A percentile compares a stretch with the other conserved stretches of the same genome.
Conservation (phyloP, 2,113 vertebrate genomes). For the Chionomys nivalis region DNA sequence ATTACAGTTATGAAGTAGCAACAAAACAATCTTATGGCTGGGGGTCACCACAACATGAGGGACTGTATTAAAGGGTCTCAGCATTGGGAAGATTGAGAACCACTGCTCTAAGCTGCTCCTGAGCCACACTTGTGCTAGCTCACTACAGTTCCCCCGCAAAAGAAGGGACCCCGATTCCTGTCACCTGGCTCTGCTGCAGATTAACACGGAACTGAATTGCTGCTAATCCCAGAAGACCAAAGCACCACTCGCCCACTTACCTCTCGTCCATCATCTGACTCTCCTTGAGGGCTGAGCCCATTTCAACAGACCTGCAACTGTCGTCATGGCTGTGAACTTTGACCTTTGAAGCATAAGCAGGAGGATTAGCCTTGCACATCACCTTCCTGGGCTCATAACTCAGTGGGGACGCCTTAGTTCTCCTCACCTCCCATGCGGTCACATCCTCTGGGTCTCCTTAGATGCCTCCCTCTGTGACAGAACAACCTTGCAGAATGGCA, state of each 20-base stretch:
- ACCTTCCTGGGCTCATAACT: background rate
- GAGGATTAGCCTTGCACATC: background rate
- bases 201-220: background rate
- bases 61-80: background rate
- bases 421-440: background rate
- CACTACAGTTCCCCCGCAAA: background rate
- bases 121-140: background rate
- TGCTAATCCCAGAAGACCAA: background rate
- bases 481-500: background rate
- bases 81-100: background rate
- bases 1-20: background rate
- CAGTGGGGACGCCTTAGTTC: background rate
- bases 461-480: background rate
- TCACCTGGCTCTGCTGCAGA: background rate
- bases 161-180: background rate
- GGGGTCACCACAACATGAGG: background rate
- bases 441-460: background rate
- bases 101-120: background rate
- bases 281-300: background rate
- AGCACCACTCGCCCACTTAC: background rate
- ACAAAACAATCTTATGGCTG: background rate
- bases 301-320: background rate
- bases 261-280: background rate
- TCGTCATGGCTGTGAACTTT: background rate
- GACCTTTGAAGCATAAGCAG: background rate